Percentiles rank a stretch among this genome's conserved stretches.
Conservation (phyloP, 2,797 vertebrate species). For the Lacerta viridis region DNA sequence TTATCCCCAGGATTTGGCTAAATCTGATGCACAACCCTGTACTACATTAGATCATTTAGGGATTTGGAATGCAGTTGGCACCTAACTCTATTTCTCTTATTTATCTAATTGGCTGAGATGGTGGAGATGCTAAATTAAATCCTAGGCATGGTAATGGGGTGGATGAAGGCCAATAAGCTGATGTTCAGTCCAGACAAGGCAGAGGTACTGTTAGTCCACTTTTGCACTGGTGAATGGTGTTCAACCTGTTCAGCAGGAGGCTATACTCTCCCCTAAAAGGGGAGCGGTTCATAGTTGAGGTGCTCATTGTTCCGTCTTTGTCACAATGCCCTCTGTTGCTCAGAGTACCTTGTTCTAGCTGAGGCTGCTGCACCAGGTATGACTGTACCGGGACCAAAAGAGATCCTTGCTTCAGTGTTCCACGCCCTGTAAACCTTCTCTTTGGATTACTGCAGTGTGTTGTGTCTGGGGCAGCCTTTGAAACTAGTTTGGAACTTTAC, state of each 20-base stretch:
- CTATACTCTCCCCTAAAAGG: background rate
- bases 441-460: background rate
- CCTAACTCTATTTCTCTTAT: too few relatives aligned
- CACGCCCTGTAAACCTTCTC: background rate
- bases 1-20: too few relatives aligned
- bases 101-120: too few relatives aligned
- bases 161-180: too few relatives aligned
- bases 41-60: too few relatives aligned
- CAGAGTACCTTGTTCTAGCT: background rate
- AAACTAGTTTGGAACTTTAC: background rate
- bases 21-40: too few relatives aligned
- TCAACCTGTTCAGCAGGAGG: background rate
- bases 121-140: too few relatives aligned
- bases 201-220: too few relatives aligned
- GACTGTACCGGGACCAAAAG: background rate
- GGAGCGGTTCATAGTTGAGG: background rate
- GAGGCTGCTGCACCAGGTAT: background rate
- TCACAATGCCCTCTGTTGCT: background rate
- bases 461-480: background rate
- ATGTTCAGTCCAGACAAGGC: too few relatives aligned
- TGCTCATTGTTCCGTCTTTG: background rate
- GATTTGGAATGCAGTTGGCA: too few relatives aligned
- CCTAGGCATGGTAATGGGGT: too few relatives aligned
- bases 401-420: background rate
- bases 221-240: too few relatives aligned